Conservation (phyloP, 2,888 invertebrate species). For the Dryococelus australis region DNA sequence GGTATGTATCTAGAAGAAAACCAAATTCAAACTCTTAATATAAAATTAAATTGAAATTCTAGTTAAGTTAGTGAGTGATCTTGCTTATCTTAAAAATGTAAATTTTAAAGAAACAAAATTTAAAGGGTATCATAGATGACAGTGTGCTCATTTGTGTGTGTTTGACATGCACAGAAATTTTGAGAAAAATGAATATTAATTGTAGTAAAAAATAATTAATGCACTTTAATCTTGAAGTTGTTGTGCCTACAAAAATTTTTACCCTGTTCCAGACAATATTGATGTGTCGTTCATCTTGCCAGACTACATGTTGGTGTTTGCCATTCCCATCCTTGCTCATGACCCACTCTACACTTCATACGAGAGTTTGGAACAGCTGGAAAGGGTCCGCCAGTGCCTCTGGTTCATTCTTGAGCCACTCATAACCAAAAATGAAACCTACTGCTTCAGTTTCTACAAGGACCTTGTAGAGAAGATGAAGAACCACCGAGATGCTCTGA, state of each 20-base stretch:
- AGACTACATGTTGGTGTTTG: conserved; percentile 96
- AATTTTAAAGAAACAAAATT: too few species aligned
- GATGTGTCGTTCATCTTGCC: conserved; percentile 80
- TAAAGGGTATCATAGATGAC: too few species aligned
- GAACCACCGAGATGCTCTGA: conserved; percentile 87
- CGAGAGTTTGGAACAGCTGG: conserved; percentile 79
- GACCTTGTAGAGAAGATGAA: conserved; percentile 94
- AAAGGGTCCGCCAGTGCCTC: conserved; percentile 83
- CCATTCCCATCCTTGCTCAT: conserved; percentile 95
- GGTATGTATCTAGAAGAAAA: too few species aligned
- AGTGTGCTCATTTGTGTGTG: too few species aligned
- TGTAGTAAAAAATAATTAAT: too few species aligned
- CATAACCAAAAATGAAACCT: conserved; percentile 91
- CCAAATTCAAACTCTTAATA: too few species aligned
- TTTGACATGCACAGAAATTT: too few species aligned
- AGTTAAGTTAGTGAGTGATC: too few species aligned
- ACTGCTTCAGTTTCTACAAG: conserved; percentile 94
- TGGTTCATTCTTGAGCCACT: conserved; percentile 96
- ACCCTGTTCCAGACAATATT: background rate
- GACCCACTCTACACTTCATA: conserved; percentile 83
- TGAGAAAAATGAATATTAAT: too few species aligned
- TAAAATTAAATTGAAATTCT: too few species aligned
- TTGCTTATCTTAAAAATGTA: too few species aligned
- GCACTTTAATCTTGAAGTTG: too few species aligned
- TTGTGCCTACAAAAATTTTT: background rate